Conservation (phyloP, 2,113 vertebrate species). For the Colossoma macropomum region DNA sequence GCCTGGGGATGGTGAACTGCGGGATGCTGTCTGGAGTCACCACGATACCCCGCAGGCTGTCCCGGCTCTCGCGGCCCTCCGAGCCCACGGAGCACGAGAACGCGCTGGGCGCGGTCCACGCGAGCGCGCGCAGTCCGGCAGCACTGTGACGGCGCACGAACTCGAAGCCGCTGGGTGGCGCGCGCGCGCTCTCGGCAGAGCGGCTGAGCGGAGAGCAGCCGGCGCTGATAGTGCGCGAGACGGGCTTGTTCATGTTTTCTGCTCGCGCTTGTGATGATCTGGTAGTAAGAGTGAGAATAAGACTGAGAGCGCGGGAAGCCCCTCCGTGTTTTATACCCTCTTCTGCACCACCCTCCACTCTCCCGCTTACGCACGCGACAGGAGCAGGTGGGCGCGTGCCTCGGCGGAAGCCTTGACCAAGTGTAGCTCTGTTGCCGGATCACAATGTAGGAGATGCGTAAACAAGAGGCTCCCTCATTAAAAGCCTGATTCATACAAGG, state of each 20-base stretch:
- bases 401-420: neutral
- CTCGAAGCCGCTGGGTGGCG: constrained; percentile 36
- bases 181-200: neutral
- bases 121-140: constrained; percentile 63
- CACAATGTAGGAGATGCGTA: neutral
- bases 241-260: constrained; percentile 61
- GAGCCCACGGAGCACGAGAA: constrained; percentile 63
- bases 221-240: constrained; percentile 69
- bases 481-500: neutral
- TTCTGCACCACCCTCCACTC: neutral
- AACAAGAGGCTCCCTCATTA: neutral
- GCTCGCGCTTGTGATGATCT: constrained; percentile 3
- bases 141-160: constrained; percentile 66
- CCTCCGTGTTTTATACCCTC: neutral
- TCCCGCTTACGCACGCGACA: neutral
- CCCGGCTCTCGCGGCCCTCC: constrained; percentile 63
- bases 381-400: neutral
- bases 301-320: too few relatives aligned
- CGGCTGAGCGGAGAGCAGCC: constrained; percentile 44
- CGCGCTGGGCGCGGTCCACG: constrained; percentile 64
- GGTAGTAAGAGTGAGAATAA: neutral
- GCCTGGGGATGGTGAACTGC: constrained; percentile 78
- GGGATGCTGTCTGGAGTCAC: constrained; percentile 78
- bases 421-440: neutral
- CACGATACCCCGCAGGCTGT: constrained; percentile 67